phyloP scores from a whole-genome alignment of 2,797 vertebrate species.

The Cynopterus sphinx region DNA sequence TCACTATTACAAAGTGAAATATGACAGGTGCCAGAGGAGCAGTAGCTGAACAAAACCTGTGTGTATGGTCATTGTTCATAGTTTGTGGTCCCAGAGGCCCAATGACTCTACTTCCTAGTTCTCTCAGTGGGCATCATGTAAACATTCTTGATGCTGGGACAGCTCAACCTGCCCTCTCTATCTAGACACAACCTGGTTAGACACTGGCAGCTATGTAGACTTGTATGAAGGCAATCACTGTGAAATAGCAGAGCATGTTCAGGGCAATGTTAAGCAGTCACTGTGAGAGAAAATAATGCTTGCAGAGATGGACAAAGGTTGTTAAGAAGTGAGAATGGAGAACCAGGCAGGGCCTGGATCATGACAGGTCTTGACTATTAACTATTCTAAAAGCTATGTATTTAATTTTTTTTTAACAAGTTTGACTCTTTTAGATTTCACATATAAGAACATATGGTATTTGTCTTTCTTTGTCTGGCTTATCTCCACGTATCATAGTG shows the following conservation, averaged over 20 bases:
- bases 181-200: neutral
- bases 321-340: neutral
- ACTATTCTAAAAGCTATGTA: neutral
- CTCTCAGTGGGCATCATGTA: neutral
- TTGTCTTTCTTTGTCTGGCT: neutral
- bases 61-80: neutral
- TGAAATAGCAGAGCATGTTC: fast-evolving
- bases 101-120: neutral
- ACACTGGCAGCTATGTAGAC: neutral
- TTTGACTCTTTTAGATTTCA: neutral
- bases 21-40: neutral
- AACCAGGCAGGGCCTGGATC: neutral
- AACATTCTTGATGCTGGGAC: neutral
- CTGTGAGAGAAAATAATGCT: neutral
- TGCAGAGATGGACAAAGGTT: neutral
- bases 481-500: neutral
- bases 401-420: neutral
- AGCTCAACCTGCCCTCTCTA: fast-evolving
- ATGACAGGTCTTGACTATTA: neutral
- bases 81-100: neutral
- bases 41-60: neutral
- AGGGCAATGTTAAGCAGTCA: neutral
- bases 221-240: neutral
- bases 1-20: slow-evolving; percentile 1
- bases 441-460: neutral